Evolutionary conservation across 2,888 invertebrate species (phyloP).

Genomic region (Callinectes sapidus): DNA sequence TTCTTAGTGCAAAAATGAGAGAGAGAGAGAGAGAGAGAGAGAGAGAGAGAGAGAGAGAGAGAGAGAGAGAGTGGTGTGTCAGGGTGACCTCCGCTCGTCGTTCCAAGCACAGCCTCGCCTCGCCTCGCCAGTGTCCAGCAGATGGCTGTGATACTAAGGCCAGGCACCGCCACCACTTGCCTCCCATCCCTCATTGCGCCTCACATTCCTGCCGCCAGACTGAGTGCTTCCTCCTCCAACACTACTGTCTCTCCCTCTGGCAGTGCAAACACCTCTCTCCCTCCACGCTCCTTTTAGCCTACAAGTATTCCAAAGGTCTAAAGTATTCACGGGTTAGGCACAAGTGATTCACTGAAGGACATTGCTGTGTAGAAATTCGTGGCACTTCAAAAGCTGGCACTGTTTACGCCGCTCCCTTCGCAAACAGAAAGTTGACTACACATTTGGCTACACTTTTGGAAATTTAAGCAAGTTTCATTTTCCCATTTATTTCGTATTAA

Average conservation of each 20-base stretch:
- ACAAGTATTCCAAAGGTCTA: too few relatives aligned
- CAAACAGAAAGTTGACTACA: too few relatives aligned
- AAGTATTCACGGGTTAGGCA: too few relatives aligned
- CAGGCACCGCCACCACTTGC: background rate
- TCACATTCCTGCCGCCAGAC: background rate
- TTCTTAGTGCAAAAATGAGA: background rate
- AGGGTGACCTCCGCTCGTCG: background rate
- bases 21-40: background rate
- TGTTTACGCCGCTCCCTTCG: too few relatives aligned
- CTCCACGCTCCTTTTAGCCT: background rate
- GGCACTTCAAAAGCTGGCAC: too few relatives aligned
- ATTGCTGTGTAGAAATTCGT: too few relatives aligned
- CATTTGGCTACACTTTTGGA: too few relatives aligned
- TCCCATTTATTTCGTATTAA: too few relatives aligned
- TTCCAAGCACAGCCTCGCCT: background rate
- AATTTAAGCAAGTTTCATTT: too few relatives aligned
- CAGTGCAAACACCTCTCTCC: too few relatives aligned
- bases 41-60: background rate
- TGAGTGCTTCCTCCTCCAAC: background rate
- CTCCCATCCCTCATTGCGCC: background rate
- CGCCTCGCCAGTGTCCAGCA: background rate
- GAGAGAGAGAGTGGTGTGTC: background rate
- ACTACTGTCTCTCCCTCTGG: too few relatives aligned
- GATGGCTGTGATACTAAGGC: background rate
- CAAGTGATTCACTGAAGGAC: too few relatives aligned